Evolutionary conservation across 2,797 vertebrate species (phyloP), one percentile per base, ranked within the genome.

Genomic region (Cephalopachus bancanus): DNA sequence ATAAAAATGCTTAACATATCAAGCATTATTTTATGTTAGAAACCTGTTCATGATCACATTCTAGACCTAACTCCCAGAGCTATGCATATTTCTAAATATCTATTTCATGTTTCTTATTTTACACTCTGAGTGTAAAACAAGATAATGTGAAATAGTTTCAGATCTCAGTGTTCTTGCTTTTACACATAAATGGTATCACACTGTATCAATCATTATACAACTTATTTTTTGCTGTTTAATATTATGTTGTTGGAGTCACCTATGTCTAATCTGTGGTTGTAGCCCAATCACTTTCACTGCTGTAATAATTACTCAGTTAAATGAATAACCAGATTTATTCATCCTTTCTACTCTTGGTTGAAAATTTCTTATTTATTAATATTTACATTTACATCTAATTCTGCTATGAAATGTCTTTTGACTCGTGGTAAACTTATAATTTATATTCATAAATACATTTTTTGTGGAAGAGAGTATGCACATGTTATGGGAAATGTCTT

Each of bases 321-420:
- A 62, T 49, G 24, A 72, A 86, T 30, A 74, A 26, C 12, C 44
- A 53, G 30, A 65, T 90, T 69, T 89, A 30, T 89, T 65, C 89
- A 86, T 59, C 7, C 17, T 22, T 79, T 91, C 53, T 80, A 51
- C 2, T 69, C 2, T 60, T 19, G 24, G 49, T 17, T 84, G 24
- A 93, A 78, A 94, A 83, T 83, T 80, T 28, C 15, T 72, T 78
- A 67, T 53, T 69, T 92, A 69, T 17, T 62, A 74, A 20, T 55
- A 44, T 75, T 85, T 60, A 3, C 53, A 85, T 57, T 88, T 88
- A 49, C 7, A 74, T 71, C 62, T 8, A 83, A 65, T 96, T 79
- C 3, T 79, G 9, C 33, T 74, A 4, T 65, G 53, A 26, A 79
- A 71, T 64, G 57, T 57, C 16, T 83, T 79, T 28, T 49, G 74